A percentile compares a stretch with the other conserved stretches of the same genome.
Evolutionary conservation across 2,797 vertebrate genomes (phyloP).

Genomic region (Chaetophractus vellerosus): DNA sequence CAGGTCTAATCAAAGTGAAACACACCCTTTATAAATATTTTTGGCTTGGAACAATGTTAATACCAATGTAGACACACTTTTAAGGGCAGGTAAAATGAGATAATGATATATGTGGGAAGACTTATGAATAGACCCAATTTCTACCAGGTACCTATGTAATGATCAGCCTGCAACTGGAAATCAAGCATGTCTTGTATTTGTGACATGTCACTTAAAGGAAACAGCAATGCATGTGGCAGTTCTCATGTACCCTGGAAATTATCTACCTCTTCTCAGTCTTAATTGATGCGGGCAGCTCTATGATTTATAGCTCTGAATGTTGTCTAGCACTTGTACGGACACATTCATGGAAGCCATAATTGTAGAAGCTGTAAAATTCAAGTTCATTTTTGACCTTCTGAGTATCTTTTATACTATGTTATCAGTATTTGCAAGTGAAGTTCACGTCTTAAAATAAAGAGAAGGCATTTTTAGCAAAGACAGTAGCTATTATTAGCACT

Average conservation of each 20-base stretch:
- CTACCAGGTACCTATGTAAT: constrained; percentile 83
- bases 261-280: constrained; percentile 73
- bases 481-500: constrained; percentile 71
- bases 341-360: constrained; percentile 55
- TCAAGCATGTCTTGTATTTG: constrained; percentile 79
- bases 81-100: constrained; percentile 76
- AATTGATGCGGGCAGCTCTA: constrained; percentile 77
- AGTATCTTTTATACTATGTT: constrained; percentile 80
- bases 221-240: constrained; percentile 76
- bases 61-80: not conserved
- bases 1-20: constrained; percentile 71
- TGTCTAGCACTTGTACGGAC: constrained; percentile 31
- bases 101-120: constrained; percentile 76
- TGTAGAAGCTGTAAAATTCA: constrained; percentile 79
- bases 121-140: constrained; percentile 82
- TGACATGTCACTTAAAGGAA: constrained; percentile 77
- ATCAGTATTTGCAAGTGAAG: constrained; percentile 82
- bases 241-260: constrained; percentile 78
- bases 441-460: constrained; percentile 80
- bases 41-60: constrained; percentile 75
- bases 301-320: constrained; percentile 81
- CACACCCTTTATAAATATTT: constrained; percentile 62
- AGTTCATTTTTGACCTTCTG: constrained; percentile 83
- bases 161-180: constrained; percentile 83
- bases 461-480: constrained; percentile 78